Base-by-base conservation (phyloP, 2,113 vertebrate genomes). In the Calypte anna region DNA sequence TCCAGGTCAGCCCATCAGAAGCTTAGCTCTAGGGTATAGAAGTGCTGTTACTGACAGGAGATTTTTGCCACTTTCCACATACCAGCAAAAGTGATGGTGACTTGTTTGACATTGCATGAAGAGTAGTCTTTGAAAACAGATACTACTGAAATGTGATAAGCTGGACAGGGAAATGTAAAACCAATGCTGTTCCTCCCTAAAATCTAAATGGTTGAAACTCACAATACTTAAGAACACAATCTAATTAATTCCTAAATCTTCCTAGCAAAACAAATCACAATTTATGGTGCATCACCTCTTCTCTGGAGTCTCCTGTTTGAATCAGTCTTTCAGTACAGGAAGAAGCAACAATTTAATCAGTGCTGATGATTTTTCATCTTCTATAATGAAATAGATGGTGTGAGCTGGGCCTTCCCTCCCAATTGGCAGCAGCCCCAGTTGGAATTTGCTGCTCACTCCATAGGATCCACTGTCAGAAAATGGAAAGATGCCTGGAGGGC, bases 1-100 rank as follows among this genome's bases (percentile, higher is more conserved):
- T 53, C 13, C 67, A 62, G 91, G 90, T 77, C 88, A 93, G 64
- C 5, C 13, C 95, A n/a, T 51, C 25, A 22, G 63, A 86, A 63
- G n/a, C 0, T 0, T 17, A 19, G 94, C 93, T 94, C 50, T 8
- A 93, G 85, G 91, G 91, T 44, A 55, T 80, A 72, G 67, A 95
- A 90, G 82, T 44, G 70, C 79, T 87, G 67, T 19, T 54, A 61
- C 84, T 27, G 55, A 33, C 43, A 31, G 54, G 51, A 76, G 75
- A 20, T 44, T 77, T 68, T 33, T 81, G 30, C 75, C 33, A 27
- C 82, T 90, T 74, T 36, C 33, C 82, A 33, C 31, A 9, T 51
- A 67, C 43, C 76, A 66, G 85, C 44, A 70, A 70, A 88, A 53
- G 68, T 64, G 93, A 61, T 7, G 23, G 87, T 53, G 91, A 90